Percentiles rank a stretch among this genome's conserved stretches.
Evolutionary conservation across 1,140 invertebrate genomes (phyloP).

Genomic region (Myzus persicae): DNA sequence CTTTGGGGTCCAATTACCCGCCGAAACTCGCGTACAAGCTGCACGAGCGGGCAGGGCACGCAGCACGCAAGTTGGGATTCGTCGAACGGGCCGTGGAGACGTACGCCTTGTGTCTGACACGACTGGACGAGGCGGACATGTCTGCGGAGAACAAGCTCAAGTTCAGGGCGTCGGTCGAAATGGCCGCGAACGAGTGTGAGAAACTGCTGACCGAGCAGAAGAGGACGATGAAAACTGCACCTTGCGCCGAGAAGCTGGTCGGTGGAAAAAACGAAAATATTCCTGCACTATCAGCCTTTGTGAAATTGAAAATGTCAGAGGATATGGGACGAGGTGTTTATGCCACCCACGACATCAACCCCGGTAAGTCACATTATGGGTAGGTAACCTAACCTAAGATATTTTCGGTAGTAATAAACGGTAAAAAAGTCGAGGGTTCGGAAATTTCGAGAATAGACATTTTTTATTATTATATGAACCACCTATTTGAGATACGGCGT

Average conservation of each 20-base stretch:
- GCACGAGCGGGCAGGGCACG: background rate
- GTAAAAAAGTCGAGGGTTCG: no score
- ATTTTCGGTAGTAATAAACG: no score
- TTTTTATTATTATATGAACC: no score
- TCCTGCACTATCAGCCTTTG: background rate
- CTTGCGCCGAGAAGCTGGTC: background rate
- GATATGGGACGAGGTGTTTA: slow-evolving; percentile 1
- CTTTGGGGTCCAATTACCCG: background rate
- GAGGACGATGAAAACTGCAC: background rate
- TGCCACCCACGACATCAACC: background rate
- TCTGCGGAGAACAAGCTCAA: background rate
- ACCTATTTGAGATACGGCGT: no score
- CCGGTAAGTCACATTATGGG: background rate
- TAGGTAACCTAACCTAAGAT: no score
- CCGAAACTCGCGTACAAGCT: background rate
- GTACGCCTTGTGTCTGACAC: background rate
- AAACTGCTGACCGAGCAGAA: background rate
- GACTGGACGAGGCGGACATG: background rate
- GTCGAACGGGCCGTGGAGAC: background rate
- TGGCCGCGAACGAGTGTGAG: background rate
- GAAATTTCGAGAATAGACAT: no score
- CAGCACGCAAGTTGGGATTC: background rate
- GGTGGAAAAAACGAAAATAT: background rate
- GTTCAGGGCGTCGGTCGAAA: background rate
- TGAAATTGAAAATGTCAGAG: background rate